Conservation (phyloP, 2,113 vertebrate species). For the Cyprinodon variegatus region DNA sequence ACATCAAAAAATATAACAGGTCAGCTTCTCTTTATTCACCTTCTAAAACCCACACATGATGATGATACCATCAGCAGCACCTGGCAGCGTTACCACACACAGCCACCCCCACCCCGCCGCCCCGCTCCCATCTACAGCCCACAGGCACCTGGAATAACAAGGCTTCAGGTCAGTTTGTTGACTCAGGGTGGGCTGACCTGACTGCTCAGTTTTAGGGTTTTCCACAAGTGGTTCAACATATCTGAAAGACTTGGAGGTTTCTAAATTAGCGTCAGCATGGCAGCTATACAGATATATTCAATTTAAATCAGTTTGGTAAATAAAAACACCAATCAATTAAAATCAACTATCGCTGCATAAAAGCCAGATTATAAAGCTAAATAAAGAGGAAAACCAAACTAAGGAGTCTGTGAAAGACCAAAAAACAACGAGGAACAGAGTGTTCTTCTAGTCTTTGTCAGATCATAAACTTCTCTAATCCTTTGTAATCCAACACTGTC, state of each 20-base stretch:
- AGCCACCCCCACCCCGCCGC: neutral
- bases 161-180: slow-evolving; percentile 28
- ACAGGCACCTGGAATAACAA: slow-evolving; percentile 65
- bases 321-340: neutral
- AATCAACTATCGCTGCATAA: neutral
- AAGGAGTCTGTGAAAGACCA: neutral
- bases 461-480: neutral
- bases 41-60: slow-evolving; percentile 8
- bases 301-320: neutral
- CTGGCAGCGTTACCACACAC: slow-evolving; percentile 27
- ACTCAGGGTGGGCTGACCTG: slow-evolving; percentile 17
- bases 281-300: neutral
- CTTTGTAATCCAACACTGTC: neutral
- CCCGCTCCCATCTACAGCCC: slow-evolving; percentile 22
- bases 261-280: neutral
- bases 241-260: neutral
- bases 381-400: neutral
- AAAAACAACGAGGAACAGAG: neutral
- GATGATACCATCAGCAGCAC: slow-evolving; percentile 37
- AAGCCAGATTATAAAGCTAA: neutral
- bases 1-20: neutral
- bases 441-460: neutral
- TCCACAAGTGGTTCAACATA: neutral
- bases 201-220: slow-evolving; percentile 15
- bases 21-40: neutral